Conservation (phyloP, 35 echinoderm and acorn worm species). For the Diadema setosum region DNA sequence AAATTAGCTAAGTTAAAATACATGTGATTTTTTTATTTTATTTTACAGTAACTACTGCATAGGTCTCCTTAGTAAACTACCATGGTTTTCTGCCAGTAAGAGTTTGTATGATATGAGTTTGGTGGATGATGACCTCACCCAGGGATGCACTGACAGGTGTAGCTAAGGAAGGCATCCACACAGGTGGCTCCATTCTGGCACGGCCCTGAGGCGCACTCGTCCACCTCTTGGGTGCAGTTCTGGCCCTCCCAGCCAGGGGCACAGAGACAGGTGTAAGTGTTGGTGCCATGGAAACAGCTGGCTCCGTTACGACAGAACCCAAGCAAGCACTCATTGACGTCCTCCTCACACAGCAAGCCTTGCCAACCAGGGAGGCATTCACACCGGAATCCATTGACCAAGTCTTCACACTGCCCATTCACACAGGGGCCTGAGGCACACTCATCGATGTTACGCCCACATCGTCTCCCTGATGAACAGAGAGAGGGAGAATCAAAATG, state of each 20-base stretch:
- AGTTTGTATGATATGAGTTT: too few species aligned
- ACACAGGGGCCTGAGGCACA: slow-evolving; percentile 51
- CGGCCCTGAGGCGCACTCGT: slow-evolving; percentile 30
- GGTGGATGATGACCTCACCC: too few species aligned
- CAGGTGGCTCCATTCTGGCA: slow-evolving; percentile 56
- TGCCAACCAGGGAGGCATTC: slow-evolving; percentile 68
- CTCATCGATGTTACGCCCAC: slow-evolving; percentile 67
- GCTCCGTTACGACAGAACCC: slow-evolving; percentile 48
- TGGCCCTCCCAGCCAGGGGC: not conserved
- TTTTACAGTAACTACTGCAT: too few species aligned
- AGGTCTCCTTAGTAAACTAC: too few species aligned
- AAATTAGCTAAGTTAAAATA: too few species aligned
- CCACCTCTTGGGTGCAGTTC: slow-evolving; percentile 11
- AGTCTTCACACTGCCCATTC: slow-evolving; percentile 49
- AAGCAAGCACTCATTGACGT: slow-evolving; percentile 58
- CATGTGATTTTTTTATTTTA: too few species aligned
- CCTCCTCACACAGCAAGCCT: slow-evolving; percentile 53
- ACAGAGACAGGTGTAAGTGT: slow-evolving; percentile 30
- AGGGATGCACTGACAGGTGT: slow-evolving; percentile 36
- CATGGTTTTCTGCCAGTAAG: too few species aligned
- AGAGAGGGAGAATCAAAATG: not conserved
- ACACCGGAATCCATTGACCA: slow-evolving; percentile 48
- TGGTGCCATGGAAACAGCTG: not conserved
- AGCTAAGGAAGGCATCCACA: slow-evolving; percentile 44
- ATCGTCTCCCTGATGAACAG: slow-evolving; percentile 35